phyloP scores from a whole-genome alignment of 2,797 vertebrate species.

The Urocyon cinereoargenteus region DNA sequence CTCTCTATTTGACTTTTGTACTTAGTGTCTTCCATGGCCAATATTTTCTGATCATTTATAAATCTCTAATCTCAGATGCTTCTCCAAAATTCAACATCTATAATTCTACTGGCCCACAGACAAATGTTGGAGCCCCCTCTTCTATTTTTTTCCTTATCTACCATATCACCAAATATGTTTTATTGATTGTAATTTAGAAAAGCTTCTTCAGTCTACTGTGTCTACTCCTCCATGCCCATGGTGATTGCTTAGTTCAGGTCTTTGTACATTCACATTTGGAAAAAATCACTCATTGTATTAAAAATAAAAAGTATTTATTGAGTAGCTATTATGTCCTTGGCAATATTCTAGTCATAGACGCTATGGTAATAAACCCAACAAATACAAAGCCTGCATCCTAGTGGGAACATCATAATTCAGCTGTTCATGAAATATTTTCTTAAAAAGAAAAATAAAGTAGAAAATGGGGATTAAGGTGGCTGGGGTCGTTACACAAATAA shows the following conservation, averaged over 20 bases:
- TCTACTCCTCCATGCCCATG: background rate
- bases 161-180: background rate
- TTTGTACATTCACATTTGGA: background rate
- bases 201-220: background rate
- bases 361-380: background rate
- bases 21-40: background rate
- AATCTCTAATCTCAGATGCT: background rate
- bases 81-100: background rate
- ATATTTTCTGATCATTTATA: background rate
- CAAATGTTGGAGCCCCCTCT: background rate
- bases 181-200: slow-evolving; percentile 11
- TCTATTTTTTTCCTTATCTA: background rate
- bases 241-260: background rate
- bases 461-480: background rate
- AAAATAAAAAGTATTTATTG: background rate
- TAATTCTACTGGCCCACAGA: background rate
- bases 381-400: background rate
- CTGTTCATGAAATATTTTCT: background rate
- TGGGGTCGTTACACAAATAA: background rate
- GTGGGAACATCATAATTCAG: background rate
- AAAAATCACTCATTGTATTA: background rate
- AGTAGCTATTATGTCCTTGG: background rate
- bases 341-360: background rate
- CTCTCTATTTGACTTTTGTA: background rate
- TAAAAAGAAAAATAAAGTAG: background rate